Evolutionary conservation across 2,113 vertebrate genomes (phyloP), one percentile per base, ranked within the genome.

Genomic region (Alectura lathami): DNA sequence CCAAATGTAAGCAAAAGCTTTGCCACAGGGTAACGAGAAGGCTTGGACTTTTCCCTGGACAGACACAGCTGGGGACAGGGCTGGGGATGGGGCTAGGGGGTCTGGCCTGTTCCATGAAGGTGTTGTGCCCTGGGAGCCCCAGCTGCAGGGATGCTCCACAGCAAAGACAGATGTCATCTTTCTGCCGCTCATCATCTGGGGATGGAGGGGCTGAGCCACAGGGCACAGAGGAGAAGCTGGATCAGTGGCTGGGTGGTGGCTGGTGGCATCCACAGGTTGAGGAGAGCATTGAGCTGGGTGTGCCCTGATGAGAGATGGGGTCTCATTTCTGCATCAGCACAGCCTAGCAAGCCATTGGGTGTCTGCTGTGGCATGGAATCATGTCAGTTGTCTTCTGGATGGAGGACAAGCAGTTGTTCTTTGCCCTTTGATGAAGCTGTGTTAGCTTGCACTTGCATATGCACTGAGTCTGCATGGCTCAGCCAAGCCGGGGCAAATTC

Each of bases 81-180:
- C 20, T n/a, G 42, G 27, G 45, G n/a, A 60, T 13, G 24, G n/a
- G 62, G n/a, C n/a, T n/a, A n/a, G n/a, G n/a, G n/a, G n/a, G n/a
- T n/a, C 29, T 42, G 47, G 22, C 26, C 45, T 5, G 2, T 53
- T 30, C 57, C 57, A 48, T 4, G 53, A 51, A 3, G 36, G 6
- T 83, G 40, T 8, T 53, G 23, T 43, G 34, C 26, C 2, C 0
- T 7, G 14, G 22, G 36, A 13, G 29, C 14, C 20, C 12, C 0
- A 2, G 43, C 18, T 36, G 32, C 38, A 11, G 42, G 29, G 42
- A 38, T 68, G n/a, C 13, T 79, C 54, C 21, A 5, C 3, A 51
- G 14, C 26, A 51, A 48, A 88, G 56, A 48, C 43, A 84, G 83
- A 69, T 69, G 50, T 30, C 11, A 11, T 11, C 36, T 63, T 82